These are phyloP conservation scores for Tortrix viridana DNA, from an alignment of 2,888 invertebrate genomes.

Conservation along the genomic window DNA sequence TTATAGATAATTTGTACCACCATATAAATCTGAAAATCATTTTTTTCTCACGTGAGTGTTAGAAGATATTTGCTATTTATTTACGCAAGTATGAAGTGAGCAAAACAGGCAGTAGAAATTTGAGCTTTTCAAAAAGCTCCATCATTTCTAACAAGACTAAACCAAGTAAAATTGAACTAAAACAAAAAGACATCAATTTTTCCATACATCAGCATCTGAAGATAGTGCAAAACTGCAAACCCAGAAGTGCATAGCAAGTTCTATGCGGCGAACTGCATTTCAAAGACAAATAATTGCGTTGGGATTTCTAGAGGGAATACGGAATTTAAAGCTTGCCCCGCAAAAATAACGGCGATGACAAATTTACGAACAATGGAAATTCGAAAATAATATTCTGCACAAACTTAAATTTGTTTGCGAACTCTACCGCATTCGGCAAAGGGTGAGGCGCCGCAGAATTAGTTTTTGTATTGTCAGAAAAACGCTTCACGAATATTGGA, in stretches of 20 bases:
- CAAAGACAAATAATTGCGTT: slow-evolving; percentile 69
- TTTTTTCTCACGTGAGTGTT: no score
- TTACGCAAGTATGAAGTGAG: no score
- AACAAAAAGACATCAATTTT: slow-evolving; percentile 41
- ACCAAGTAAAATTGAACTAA: slow-evolving; percentile 8
- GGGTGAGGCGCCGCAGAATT: slow-evolving; percentile 1
- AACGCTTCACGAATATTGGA: slow-evolving; percentile 7
- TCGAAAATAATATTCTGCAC: slow-evolving; percentile 44
- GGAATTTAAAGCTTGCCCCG: slow-evolving; percentile 60
- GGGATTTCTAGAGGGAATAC: slow-evolving; percentile 60
- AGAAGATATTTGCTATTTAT: no score
- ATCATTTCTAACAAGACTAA: background rate
- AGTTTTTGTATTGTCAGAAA: slow-evolving; percentile 23
- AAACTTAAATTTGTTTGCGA: slow-evolving; percentile 27
- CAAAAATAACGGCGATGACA: slow-evolving; percentile 53
- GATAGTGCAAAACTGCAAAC: slow-evolving; percentile 53
- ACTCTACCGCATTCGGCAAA: slow-evolving; percentile 12
- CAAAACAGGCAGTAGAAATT: no score
- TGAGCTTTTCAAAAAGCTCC: no score
- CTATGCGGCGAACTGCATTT: slow-evolving; percentile 60
- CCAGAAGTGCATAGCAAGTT: slow-evolving; percentile 57
- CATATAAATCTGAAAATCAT: no score
- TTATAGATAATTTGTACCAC: no score
- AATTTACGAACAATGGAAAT: slow-evolving; percentile 50
- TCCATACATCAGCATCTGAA: slow-evolving; percentile 53